Evolutionary conservation across 1,140 invertebrate genomes (phyloP).

Genomic region (Trachelipus rathkii): DNA sequence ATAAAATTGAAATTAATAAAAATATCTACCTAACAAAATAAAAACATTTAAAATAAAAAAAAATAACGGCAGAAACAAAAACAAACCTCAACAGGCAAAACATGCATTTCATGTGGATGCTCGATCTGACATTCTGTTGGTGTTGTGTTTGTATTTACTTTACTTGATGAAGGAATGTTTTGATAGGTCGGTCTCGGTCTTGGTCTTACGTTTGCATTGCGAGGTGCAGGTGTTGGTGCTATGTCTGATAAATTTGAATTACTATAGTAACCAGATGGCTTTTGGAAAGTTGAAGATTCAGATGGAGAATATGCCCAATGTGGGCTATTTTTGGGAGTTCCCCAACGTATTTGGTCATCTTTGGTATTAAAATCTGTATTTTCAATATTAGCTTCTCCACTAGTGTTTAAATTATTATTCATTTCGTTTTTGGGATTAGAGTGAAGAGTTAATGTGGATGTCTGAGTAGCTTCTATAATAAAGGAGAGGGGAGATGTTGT

Average conservation of each 20-base stretch:
- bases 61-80: conserved; percentile 17
- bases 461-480: neutral
- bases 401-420: conserved; percentile 1
- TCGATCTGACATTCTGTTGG: conserved; percentile 10
- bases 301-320: conserved; percentile 45
- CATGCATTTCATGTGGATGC: conserved; percentile 7
- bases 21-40: too few species aligned
- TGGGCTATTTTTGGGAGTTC: conserved; percentile 17
- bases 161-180: conserved; percentile 49
- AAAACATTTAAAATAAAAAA: conserved; percentile 33
- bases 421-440: neutral
- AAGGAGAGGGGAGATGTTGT: neutral
- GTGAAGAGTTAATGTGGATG: neutral
- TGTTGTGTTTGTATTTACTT: conserved; percentile 34
- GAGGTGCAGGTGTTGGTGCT: conserved; percentile 33
- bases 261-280: neutral
- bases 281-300: conserved; percentile 45
- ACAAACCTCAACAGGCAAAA: conserved; percentile 30
- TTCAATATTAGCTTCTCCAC: neutral
- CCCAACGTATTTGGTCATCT: neutral
- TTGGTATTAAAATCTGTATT: neutral
- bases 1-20: too few species aligned
- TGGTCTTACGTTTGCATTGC: conserved; percentile 25
- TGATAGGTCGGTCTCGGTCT: conserved; percentile 45
- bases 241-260: neutral